Percentiles rank a stretch among this genome's conserved stretches.
Conservation (phyloP, 2,888 invertebrate species). For the Epiblema foenella region DNA sequence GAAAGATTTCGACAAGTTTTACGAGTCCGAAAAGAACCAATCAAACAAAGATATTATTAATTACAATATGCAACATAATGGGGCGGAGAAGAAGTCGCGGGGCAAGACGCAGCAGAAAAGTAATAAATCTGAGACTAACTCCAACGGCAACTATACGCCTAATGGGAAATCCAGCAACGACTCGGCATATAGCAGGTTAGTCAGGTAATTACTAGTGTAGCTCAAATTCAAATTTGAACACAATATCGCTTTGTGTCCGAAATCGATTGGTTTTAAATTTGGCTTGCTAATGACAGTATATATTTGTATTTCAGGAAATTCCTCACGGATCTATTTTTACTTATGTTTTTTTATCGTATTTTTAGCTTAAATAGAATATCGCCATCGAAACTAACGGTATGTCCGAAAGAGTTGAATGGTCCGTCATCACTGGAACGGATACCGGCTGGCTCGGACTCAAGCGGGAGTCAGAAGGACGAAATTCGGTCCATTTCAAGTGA, state of each 20-base stretch:
- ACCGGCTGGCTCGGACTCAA: conserved; percentile 70
- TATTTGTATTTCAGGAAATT: background rate
- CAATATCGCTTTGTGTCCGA: background rate
- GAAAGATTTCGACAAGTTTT: conserved; percentile 80
- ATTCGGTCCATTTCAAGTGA: conserved; percentile 74
- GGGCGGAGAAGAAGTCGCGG: conserved; percentile 65
- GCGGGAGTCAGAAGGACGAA: conserved; percentile 72
- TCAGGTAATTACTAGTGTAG: conserved; percentile 67
- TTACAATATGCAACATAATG: conserved; percentile 59
- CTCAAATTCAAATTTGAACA: background rate
- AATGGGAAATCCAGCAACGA: conserved; percentile 83
- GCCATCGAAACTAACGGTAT: conserved; percentile 77
- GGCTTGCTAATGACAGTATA: background rate
- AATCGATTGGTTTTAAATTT: background rate
- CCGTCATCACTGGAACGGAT: conserved; percentile 64
- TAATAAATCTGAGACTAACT: conserved; percentile 64
- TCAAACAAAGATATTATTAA: conserved; percentile 61
- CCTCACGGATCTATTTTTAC: background rate
- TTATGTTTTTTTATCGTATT: conserved; percentile 14
- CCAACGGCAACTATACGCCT: conserved; percentile 73
- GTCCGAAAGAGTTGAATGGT: conserved; percentile 72
- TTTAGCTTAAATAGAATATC: conserved; percentile 78
- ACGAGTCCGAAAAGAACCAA: conserved; percentile 70
- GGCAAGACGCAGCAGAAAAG: conserved; percentile 67
- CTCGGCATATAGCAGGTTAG: conserved; percentile 94